A percentile compares a stretch with the other conserved stretches of the same genome.
Evolutionary conservation across 2,113 vertebrate species (phyloP).

Genomic region (Lepus americanus): DNA sequence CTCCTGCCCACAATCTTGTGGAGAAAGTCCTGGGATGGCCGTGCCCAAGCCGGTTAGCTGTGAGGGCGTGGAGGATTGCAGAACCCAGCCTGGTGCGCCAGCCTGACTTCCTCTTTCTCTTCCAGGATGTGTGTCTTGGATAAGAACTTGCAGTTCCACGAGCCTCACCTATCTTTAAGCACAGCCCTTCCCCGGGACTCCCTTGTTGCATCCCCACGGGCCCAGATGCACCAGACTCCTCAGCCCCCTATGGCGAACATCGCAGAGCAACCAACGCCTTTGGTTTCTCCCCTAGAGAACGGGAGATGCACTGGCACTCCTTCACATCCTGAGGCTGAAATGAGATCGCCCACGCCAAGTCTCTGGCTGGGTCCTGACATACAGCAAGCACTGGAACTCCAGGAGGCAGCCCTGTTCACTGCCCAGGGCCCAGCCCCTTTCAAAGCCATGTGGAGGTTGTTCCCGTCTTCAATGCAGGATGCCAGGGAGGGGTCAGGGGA

Average conservation of each 20-base stretch:
- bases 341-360: accelerated
- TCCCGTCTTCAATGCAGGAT: accelerated
- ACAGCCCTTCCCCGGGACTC: not conserved
- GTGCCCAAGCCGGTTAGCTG: not conserved
- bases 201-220: not conserved
- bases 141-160: not conserved
- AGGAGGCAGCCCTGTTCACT: too few relatives aligned
- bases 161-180: too few relatives aligned
- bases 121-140: not conserved
- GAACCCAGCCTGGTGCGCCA: not conserved
- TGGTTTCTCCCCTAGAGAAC: too few relatives aligned
- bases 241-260: accelerated
- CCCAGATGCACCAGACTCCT: not conserved
- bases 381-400: not conserved
- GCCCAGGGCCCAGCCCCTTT: not conserved
- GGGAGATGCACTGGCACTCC: accelerated
- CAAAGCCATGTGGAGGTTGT: accelerated
- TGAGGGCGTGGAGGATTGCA: not conserved
- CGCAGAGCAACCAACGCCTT: accelerated
- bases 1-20: too few relatives aligned
- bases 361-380: not conserved
- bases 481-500: not conserved
- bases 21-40: not conserved
- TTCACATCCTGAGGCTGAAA: not conserved
- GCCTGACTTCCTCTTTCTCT: not conserved